Conservation (phyloP, 2,113 vertebrate species). For the Pygoscelis antarcticus region DNA sequence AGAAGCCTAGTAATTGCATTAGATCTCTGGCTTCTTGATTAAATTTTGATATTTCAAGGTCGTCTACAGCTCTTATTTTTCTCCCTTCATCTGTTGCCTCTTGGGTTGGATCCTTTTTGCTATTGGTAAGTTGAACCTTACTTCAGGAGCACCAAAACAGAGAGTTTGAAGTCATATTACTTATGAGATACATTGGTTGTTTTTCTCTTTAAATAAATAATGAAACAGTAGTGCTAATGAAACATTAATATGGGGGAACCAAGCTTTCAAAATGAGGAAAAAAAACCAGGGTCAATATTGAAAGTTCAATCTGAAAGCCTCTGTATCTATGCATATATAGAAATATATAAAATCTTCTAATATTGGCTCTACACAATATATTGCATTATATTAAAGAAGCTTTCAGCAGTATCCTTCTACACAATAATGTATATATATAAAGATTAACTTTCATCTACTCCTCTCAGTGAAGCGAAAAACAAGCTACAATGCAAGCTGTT, state of each 20-base stretch:
- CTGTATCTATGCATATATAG: neutral
- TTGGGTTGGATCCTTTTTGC: neutral
- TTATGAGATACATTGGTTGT: neutral
- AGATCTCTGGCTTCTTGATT: neutral
- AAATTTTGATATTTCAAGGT: neutral
- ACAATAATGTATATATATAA: neutral
- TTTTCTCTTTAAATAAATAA: neutral
- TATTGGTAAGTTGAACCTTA: neutral
- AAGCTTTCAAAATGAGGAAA: neutral
- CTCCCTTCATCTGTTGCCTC: neutral
- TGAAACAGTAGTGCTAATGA: neutral
- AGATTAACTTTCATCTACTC: neutral
- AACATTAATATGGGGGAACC: neutral
- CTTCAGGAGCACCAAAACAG: neutral
- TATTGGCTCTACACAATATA: neutral
- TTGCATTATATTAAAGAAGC: neutral
- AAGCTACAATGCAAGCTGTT: neutral
- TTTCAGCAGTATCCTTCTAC: neutral
- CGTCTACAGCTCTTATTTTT: neutral
- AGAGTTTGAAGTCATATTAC: neutral
- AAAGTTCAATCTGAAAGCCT: neutral
- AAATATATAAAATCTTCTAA: neutral
- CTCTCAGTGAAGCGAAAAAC: neutral
- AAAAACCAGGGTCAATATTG: neutral
- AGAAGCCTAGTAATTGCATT: neutral